Evolutionary conservation across 2,113 vertebrate species (phyloP), one percentile per base, ranked within the genome.

Genomic region (Xyrauchen texanus): DNA sequence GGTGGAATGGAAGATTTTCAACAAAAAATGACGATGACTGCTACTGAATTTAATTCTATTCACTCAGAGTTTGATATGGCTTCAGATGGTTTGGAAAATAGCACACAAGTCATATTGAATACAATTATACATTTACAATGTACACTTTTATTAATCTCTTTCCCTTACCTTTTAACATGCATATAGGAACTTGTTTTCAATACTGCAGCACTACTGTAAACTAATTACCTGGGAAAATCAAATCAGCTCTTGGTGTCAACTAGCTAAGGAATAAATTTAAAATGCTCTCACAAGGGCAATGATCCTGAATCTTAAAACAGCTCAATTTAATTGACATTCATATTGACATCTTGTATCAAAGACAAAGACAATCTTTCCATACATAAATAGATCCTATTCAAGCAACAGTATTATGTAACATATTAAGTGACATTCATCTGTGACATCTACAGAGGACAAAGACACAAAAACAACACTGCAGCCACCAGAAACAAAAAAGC

Each of bases 281-380:
- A 12, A 55, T 47, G 47, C 57, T 61, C 42, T 47, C 55, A 71
- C 79, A 76, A 69, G 72, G 72, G 7, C 79, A 76, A 68, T 69
- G 57, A 69, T 51, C 68, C 10, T 21, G 42, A 73, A 51, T 66
- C 60, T 67, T 51, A 52, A 61, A 75, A 67, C 21, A 74, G 44
- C 60, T 65, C 47, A 7, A 70, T 76, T 77, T 58, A 76, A 70
- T 81, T 76, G 44, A 49, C 73, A 71, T 81, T 81, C 15, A n/a
- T 77, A 64, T 60, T 65, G 58, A 70, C n/a, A 58, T 46, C 13
- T 34, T 63, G 42, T 46, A 34, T 34, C 21, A 34, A 34, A 57
- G 34, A 76, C 11, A 12, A 72, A 58, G 7, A 52, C n/a, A 34
- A 12, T 34, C 16, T 44, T 15, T 71, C 13, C 67, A 72, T 63